Conservation (phyloP, 1,140 invertebrate species). For the Euglossa dilemma region DNA sequence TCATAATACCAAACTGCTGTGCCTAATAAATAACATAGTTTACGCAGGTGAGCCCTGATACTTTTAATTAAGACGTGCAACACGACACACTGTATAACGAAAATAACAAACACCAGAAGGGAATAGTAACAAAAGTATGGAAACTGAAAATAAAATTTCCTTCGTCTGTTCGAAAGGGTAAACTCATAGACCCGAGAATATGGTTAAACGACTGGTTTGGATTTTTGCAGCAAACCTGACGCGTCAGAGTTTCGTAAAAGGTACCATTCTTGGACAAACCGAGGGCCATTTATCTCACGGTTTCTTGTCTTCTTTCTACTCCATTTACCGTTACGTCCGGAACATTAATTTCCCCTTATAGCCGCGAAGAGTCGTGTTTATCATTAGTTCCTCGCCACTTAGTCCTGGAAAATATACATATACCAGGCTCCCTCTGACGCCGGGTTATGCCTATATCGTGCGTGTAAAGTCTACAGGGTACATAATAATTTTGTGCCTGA, state of each 20-base stretch:
- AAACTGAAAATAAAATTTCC: too few species aligned
- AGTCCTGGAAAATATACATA: conserved; percentile 63
- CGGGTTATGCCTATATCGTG: conserved; percentile 58
- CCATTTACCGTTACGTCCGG: conserved; percentile 78
- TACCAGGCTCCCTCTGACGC: conserved; percentile 54
- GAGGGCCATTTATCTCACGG: conserved; percentile 71
- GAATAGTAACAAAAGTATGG: too few species aligned
- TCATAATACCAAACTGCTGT: too few species aligned
- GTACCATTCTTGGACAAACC: conserved; percentile 59
- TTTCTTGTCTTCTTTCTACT: conserved; percentile 78
- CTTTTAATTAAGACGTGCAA: too few species aligned
- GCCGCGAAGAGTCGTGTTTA: conserved; percentile 75
- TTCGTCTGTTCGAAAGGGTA: too few species aligned
- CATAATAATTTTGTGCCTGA: conserved; percentile 68
- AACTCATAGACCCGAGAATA: neutral
- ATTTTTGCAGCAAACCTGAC: conserved; percentile 38
- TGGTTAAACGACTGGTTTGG: conserved; percentile 7
- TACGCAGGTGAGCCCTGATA: too few species aligned
- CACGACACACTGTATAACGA: too few species aligned
- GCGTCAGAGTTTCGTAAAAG: conserved; percentile 54
- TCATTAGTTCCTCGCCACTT: conserved; percentile 79
- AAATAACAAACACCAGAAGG: too few species aligned
- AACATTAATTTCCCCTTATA: conserved; percentile 77
- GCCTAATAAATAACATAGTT: too few species aligned
- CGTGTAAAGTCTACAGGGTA: conserved; percentile 59